These are phyloP conservation scores for Tenualosa ilisha DNA, from an alignment of 2,797 vertebrate genomes.

Conservation along the genomic window DNA sequence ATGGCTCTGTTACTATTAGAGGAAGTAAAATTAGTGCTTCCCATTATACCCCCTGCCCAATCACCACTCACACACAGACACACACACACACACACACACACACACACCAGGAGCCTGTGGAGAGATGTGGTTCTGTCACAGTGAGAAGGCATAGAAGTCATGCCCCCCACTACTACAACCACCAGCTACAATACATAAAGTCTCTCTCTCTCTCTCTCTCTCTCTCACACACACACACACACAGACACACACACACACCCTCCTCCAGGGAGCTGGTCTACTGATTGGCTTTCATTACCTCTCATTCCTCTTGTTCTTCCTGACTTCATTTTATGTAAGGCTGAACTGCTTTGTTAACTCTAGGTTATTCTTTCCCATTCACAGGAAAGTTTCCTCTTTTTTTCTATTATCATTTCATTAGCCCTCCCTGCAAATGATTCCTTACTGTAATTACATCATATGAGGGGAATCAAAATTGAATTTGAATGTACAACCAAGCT, in stretches of 20 bases:
- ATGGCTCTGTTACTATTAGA: constrained; percentile 22
- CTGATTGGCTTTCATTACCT: constrained; percentile 14
- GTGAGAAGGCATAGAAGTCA: not conserved
- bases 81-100: not conserved
- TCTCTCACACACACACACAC: not conserved
- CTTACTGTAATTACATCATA: constrained; percentile 25
- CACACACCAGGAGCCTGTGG: constrained; percentile 1
- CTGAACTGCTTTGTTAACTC: constrained; percentile 23
- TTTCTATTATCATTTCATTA: constrained; percentile 18
- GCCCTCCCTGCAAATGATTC: constrained; percentile 14
- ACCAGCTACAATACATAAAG: not conserved
- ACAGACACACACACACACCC: not conserved
- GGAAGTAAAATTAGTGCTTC: constrained; percentile 14
- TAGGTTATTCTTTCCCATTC: constrained; percentile 9
- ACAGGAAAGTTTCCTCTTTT: not conserved
- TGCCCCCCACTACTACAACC: not conserved
- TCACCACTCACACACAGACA: not conserved
- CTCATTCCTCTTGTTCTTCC: constrained; percentile 59
- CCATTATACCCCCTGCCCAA: not conserved
- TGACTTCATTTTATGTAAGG: constrained; percentile 22
- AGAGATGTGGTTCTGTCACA: constrained; percentile 7
- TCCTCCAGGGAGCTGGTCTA: not conserved
- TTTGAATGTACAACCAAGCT: constrained; percentile 25
- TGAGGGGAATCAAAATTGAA: constrained; percentile 20
- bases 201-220: not conserved